Conservation (phyloP, 2,113 vertebrate species). For the Lucifuga dentata region DNA sequence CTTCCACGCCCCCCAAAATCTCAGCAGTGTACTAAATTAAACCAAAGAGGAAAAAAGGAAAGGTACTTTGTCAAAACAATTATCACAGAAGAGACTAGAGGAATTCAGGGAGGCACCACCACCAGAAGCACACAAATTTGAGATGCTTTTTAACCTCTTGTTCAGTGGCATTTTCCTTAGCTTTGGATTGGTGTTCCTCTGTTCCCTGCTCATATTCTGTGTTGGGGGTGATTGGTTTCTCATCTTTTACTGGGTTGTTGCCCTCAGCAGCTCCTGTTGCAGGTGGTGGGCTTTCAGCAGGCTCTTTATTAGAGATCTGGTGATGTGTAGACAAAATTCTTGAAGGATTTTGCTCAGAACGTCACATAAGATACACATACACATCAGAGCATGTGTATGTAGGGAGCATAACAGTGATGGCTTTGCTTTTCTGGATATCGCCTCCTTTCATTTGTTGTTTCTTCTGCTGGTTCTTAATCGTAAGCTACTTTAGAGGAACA, state of each 20-base stretch:
- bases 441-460: no score
- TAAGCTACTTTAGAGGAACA: not conserved
- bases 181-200: conserved; percentile 12
- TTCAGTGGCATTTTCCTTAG: conserved; percentile 22
- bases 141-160: conserved; percentile 48
- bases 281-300: not conserved
- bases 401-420: not conserved
- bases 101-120: conserved; percentile 18
- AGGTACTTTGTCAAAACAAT: not conserved
- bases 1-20: no score
- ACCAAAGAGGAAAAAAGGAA: conserved; percentile 5
- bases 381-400: not conserved
- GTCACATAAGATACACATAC: not conserved
- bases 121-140: conserved; percentile 14
- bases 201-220: conserved; percentile 23
- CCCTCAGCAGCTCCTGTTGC: conserved; percentile 12
- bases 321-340: conserved; percentile 15
- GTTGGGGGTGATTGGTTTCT: conserved; percentile 6
- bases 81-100: not conserved
- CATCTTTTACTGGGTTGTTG: conserved; percentile 7
- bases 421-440: not conserved
- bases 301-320: conserved; percentile 32
- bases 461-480: not conserved
- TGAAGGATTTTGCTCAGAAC: conserved; percentile 9
- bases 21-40: not conserved